These are phyloP conservation scores for Doryteuthis pealeii DNA, from an alignment of 1,140 invertebrate genomes.

Conservation along the genomic window DNA sequence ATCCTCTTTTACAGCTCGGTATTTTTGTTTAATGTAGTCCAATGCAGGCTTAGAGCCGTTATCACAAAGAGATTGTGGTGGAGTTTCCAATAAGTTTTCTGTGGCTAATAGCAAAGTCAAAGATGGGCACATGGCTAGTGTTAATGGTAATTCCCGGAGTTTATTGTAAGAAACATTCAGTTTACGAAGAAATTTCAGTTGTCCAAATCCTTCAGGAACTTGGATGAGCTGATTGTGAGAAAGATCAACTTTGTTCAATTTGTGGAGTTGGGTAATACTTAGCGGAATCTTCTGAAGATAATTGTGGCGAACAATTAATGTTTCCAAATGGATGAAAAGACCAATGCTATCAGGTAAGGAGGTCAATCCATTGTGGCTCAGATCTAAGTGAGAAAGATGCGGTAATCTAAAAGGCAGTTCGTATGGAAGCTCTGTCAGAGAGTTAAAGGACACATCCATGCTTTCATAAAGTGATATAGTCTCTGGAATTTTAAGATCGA, in stretches of 20 bases:
- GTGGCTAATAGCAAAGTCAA: constrained; percentile 49
- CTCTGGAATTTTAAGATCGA: constrained; percentile 35
- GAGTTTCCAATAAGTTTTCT: constrained; percentile 48
- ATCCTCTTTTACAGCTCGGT: constrained; percentile 23
- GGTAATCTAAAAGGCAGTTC: constrained; percentile 57
- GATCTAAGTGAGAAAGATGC: constrained; percentile 54
- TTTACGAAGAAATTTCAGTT: constrained; percentile 51
- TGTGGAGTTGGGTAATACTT: constrained; percentile 50
- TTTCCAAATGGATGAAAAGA: constrained; percentile 56
- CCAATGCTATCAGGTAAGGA: constrained; percentile 56
- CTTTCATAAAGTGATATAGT: constrained; percentile 51
- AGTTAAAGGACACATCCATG: constrained; percentile 53
- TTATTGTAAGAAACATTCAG: constrained; percentile 58
- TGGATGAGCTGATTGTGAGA: constrained; percentile 53
- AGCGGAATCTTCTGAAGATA: constrained; percentile 43
- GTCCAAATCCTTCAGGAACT: constrained; percentile 50
- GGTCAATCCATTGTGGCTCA: constrained; percentile 55
- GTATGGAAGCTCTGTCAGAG: constrained; percentile 49
- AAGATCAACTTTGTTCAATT: constrained; percentile 56
- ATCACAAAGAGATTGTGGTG: constrained; percentile 54
- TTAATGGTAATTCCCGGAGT: constrained; percentile 48
- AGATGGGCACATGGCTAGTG: constrained; percentile 44
- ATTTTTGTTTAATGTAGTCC: constrained; percentile 49
- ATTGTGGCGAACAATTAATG: constrained; percentile 51
- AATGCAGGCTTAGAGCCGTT: constrained; percentile 52